These are phyloP conservation scores for Vesta saturnalis DNA, from an alignment of 2,888 invertebrate genomes.

Conservation along the genomic window DNA sequence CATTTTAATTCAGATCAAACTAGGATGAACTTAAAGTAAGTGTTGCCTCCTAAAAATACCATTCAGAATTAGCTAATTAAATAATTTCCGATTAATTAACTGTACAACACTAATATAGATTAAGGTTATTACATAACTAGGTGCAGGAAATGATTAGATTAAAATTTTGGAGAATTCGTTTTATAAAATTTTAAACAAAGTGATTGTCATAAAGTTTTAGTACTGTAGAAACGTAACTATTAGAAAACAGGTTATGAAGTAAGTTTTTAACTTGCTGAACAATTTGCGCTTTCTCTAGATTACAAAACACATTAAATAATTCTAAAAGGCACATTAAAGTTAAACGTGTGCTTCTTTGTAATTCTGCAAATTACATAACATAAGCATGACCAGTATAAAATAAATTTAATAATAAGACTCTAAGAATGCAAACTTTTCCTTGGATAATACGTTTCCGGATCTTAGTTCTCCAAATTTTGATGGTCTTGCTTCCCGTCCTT, in stretches of 20 bases:
- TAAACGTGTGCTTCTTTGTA: slow-evolving; percentile 10
- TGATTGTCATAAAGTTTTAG: background rate
- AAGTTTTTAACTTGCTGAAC: slow-evolving; percentile 1
- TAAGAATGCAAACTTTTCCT: slow-evolving; percentile 21
- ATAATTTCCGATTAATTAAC: no score
- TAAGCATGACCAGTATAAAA: slow-evolving; percentile 23
- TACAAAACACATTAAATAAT: slow-evolving; percentile 1
- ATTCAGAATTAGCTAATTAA: no score
- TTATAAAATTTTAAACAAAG: background rate
- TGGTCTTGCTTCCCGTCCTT: slow-evolving; percentile 30
- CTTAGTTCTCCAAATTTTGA: slow-evolving; percentile 21
- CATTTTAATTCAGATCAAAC: no score
- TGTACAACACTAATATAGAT: no score
- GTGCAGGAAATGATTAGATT: no score
- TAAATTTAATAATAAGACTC: slow-evolving; percentile 24
- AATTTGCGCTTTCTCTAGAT: slow-evolving; percentile 1
- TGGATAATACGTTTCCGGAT: slow-evolving; percentile 18
- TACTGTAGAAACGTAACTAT: background rate
- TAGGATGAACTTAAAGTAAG: no score
- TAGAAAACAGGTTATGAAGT: background rate
- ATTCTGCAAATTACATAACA: slow-evolving; percentile 18
- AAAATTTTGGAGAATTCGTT: no score
- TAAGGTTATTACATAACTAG: no score
- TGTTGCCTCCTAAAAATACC: no score
- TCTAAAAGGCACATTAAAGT: slow-evolving; percentile 7